These are phyloP conservation scores for Penaeus chinensis DNA, from an alignment of 1,140 invertebrate genomes.

Conservation along the genomic window DNA sequence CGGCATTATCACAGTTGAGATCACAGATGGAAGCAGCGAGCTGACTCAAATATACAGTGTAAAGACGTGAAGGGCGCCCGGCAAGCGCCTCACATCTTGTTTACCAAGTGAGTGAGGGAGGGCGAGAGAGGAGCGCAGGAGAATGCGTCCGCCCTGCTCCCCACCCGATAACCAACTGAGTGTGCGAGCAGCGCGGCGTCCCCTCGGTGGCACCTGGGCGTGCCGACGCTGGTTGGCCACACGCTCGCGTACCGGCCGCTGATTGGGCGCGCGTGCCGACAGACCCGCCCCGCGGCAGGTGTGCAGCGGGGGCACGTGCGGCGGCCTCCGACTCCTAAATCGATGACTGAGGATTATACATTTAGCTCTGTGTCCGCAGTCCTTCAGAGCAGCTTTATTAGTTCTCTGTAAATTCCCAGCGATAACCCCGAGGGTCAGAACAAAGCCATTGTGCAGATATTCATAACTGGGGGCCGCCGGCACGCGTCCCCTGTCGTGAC, in stretches of 20 bases:
- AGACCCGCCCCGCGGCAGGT: constrained; percentile 61
- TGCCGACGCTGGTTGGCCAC: constrained; percentile 56
- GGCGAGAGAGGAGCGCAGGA: constrained; percentile 44
- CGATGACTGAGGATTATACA: constrained; percentile 60
- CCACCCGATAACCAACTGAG: constrained; percentile 56
- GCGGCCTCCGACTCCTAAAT: constrained; percentile 49
- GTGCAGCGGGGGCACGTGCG: constrained; percentile 57
- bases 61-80: constrained; percentile 27
- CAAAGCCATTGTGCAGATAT: constrained; percentile 58
- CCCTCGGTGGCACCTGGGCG: constrained; percentile 45
- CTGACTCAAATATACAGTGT: constrained; percentile 1
- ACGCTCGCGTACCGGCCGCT: constrained; percentile 40
- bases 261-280: constrained; percentile 60
- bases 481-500: too few species aligned
- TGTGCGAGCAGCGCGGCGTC: constrained; percentile 32
- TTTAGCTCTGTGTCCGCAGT: constrained; percentile 58
- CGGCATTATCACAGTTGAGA: constrained; percentile 63
- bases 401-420: constrained; percentile 50
- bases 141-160: constrained; percentile 58
- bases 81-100: constrained; percentile 58
- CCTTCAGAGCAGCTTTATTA: constrained; percentile 60
- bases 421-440: constrained; percentile 44
- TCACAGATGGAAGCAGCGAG: constrained; percentile 55
- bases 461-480: constrained; percentile 26
- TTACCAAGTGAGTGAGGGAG: not conserved